Conservation (phyloP, 2,888 invertebrate species). For the Drosophila anceps region DNA sequence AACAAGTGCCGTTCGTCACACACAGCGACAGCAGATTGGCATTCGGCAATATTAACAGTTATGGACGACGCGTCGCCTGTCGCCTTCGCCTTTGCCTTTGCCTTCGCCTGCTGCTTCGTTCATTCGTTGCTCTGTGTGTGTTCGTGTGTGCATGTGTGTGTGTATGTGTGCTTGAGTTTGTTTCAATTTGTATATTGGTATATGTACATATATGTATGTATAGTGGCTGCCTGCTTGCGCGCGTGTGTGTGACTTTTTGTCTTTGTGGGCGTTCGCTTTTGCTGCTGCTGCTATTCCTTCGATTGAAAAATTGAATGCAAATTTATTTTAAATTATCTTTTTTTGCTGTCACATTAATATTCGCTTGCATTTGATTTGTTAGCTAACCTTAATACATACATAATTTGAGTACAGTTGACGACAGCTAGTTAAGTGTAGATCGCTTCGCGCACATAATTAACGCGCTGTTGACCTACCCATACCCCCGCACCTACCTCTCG, state of each 20-base stretch:
- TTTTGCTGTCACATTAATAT: slow-evolving; percentile 71
- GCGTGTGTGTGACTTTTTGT: background rate
- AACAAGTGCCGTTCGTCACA: slow-evolving; percentile 52
- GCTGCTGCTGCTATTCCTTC: slow-evolving; percentile 40
- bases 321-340: slow-evolving; percentile 68
- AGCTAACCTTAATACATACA: slow-evolving; percentile 55
- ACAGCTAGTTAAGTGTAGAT: slow-evolving; percentile 1
- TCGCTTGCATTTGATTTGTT: slow-evolving; percentile 51
- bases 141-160: background rate
- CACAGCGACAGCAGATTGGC: slow-evolving; percentile 49
- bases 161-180: slow-evolving; percentile 4
- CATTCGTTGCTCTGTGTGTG: slow-evolving; percentile 2
- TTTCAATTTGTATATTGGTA: background rate
- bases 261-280: slow-evolving; percentile 31
- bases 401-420: slow-evolving; percentile 34
- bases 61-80: slow-evolving; percentile 49
- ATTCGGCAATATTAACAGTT: slow-evolving; percentile 67
- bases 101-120: slow-evolving; percentile 1
- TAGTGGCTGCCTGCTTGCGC: slow-evolving; percentile 16
- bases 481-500: background rate
- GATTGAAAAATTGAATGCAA: slow-evolving; percentile 75
- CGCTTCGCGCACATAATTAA: slow-evolving; percentile 10
- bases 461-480: background rate
- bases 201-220: slow-evolving; percentile 22
- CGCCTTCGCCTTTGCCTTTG: slow-evolving; percentile 17